A percentile compares a stretch with the other conserved stretches of the same genome.
phyloP scores from a whole-genome alignment of 2,113 vertebrate genomes.

The Desmodus rotundus region DNA sequence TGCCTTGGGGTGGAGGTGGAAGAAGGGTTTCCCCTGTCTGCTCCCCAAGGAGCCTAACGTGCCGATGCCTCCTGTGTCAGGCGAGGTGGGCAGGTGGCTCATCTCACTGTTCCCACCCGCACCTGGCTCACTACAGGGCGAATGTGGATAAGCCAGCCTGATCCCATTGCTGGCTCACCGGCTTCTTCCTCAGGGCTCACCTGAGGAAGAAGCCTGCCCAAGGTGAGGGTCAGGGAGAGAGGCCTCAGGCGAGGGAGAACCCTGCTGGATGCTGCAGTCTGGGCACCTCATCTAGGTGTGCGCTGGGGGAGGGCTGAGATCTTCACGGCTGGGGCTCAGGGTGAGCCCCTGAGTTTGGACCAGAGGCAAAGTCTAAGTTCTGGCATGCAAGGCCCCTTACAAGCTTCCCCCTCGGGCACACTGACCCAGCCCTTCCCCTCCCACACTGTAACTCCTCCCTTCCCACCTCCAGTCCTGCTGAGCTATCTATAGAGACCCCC shows the following conservation, averaged over 20 bases:
- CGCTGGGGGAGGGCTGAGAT: not conserved
- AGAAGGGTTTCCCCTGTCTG: not conserved
- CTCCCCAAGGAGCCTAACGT: not conserved
- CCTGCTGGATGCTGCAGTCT: too few relatives aligned
- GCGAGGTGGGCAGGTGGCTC: not conserved
- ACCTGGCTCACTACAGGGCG: not conserved
- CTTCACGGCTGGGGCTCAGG: accelerated
- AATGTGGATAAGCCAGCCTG: not conserved
- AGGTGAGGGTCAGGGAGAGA: not conserved
- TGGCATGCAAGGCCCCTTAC: too few relatives aligned
- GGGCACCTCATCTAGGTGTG: not conserved
- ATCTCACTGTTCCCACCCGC: not conserved
- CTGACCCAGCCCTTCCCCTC: not conserved
- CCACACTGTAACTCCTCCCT: not conserved
- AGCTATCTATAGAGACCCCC: not conserved
- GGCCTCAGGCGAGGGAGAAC: not conserved
- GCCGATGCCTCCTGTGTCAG: not conserved
- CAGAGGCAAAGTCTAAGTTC: not conserved
- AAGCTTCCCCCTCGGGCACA: not conserved
- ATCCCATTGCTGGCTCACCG: not conserved
- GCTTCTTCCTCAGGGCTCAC: not conserved
- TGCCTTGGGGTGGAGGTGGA: not conserved
- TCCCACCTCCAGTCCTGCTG: not conserved
- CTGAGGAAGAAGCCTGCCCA: too few relatives aligned
- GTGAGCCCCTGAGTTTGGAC: not conserved